Base-by-base conservation (phyloP, 2,888 invertebrate genomes). In the Epinotia demarniana region DNA sequence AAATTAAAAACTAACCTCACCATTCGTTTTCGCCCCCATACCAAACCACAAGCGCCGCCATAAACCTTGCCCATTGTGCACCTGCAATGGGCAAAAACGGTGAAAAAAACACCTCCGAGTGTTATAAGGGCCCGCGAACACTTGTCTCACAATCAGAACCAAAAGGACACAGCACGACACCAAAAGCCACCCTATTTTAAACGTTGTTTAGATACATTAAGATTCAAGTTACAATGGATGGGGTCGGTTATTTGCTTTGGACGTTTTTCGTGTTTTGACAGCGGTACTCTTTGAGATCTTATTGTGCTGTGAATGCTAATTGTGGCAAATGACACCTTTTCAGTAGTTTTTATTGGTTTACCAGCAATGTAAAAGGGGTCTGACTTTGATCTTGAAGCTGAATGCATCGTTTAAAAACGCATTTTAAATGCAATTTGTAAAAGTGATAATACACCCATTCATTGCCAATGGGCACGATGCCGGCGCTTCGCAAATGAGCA, bases 31-130 rank as follows among this genome's bases (percentile, higher is more conserved):
- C 61, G 66, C 72, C 75, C 71, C 67, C 67, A 75, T 72, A 83
- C 81, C 82, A 82, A 85, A 82, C 78, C 81, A 80, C 84, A 88
- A 90, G 93, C 92, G 92, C 92, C 92, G 84, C 81, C 89, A 85
- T 92, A 91, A 90, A 90, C 80, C 81, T 88, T 90, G 80, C 66
- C 77, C 82, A 81, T 87, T 87, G 85, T 86, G 89, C 93, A 93
- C 92, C 93, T 93, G 93, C 92, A 83, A 87, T 85, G 80, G 78
- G 83, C 81, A 84, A 87, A 87, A 86, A 86, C 84, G 82, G 63
- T 46, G 61, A 75, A 49, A 77, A 80, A 82, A 87, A 86, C 79
- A 78, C 79, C 66, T 18, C 39, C 11, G 69, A 60, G 69, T 60
- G 46, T 68, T 69, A 69, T 76, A 78, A 77, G 72, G 80, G 80